Evolutionary conservation across 2,113 vertebrate genomes (phyloP), one percentile per base, ranked within the genome.

Genomic region (Ancistrus triradiatus): DNA sequence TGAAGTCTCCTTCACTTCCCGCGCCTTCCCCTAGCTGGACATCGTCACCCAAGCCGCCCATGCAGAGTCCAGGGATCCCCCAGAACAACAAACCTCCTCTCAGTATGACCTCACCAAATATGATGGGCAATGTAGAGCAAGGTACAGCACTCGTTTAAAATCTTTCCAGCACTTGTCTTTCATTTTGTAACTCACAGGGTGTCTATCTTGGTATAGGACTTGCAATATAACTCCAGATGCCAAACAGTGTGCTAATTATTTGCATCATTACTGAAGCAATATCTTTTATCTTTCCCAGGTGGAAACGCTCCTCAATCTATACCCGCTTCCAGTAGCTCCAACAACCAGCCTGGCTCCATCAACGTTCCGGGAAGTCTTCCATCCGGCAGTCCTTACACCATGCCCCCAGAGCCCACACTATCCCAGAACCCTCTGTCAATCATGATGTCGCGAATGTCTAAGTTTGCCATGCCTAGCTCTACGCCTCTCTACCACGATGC

Each of bases 361-460:
- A 91, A 84, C 59, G 86, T 90, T 60, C 89, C 91, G 21, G 90
- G 90, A 80, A 91, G 89, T 77, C 92, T 95, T 80, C 92, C 91
- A 63, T 91, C 95, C 74, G 93, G 93, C 74, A 93, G 92, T 76
- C 94, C 94, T n/a, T 98, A 98, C 71, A 90, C 91, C 76, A 92
- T 98, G 85, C 94, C 95, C 59, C 92, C 95, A 19, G 95, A 98
- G 87, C 94, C 95, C 3, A 98, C 95, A 72, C 87, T 98, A 19
- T 98, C 95, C 70, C 95, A 99, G 85, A 99, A 99, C 74, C 96
- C 96, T 7, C 92, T 99, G 37, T 98, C 96, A 50, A 98, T 99
- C 69, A 99, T 99, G 95, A 99, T 99, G 96, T 99, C 96, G 65
- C 92, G 95, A 72, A 99, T 99, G 96, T 99, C 96, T 76, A 98